Evolutionary conservation across 2,888 invertebrate genomes (phyloP), one percentile per base, ranked within the genome.

Genomic region (Ophioninae sp.): DNA sequence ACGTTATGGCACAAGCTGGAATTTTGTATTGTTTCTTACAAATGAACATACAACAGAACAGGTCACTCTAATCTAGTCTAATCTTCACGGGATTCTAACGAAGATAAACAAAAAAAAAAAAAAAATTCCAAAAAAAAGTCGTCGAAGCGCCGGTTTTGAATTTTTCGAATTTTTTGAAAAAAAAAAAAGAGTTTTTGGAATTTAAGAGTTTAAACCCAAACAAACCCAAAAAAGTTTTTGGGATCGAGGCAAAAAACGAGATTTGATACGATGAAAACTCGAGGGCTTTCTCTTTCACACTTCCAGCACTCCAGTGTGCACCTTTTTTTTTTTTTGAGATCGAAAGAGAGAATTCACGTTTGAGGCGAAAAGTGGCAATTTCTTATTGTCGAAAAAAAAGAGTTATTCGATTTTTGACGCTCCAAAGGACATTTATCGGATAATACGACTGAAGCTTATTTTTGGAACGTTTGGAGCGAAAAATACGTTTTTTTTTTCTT

Each of bases 1-100:
- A 98, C 93, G 98, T 98, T 59, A 98, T 98, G 97, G 97, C 97
- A 8, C 98, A 98, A 94, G 98, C 98, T 61, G 98, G 98, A 88
- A 98, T 98, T 90, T 95, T 98, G 58, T 97, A 97, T 93, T 97
- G 97, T 93, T 96, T 97, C 92, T 94, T 98, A 90, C 96, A 97
- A 90, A 94, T 94, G 89, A 95, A 95, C 86, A 91, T 94, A 23
- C 91, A 90, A 84, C 91, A 91, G 85, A 90, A 91, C 87, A 92
- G 91, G 88, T 92, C 88, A 77, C 88, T 87, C 82, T 92, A 91
- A 92, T 93, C 93, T 92, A 93, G 92, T 92, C 92, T 37, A 10
- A 65, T 59, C 17, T 30, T 8, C 20, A 30, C 10, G 20, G 56
- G 22, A 41, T 6, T 44, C 20, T n/a, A 1, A 6, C 23, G 23